Conservation (phyloP, 2,888 invertebrate genomes). For the Drosophila hawaiiensis region DNA sequence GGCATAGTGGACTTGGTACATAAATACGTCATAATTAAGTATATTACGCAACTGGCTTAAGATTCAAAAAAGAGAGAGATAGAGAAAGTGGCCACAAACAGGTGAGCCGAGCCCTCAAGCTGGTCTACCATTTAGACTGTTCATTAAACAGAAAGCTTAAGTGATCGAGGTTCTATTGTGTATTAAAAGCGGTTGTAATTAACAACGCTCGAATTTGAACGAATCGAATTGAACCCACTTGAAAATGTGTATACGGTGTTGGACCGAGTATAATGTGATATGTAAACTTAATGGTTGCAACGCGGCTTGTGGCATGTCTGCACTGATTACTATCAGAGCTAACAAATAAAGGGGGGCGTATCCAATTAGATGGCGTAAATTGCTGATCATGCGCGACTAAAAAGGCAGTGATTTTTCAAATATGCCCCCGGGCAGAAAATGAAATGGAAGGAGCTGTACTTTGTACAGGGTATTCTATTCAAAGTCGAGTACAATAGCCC, state of each 20-base stretch:
- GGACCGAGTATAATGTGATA: constrained; percentile 5
- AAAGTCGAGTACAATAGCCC: constrained; percentile 19
- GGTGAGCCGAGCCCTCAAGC: constrained; percentile 17
- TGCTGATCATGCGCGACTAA: constrained; percentile 35
- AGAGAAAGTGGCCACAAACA: constrained; percentile 35
- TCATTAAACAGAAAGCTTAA: constrained; percentile 1
- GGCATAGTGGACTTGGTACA: constrained; percentile 19
- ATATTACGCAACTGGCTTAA: constrained; percentile 64
- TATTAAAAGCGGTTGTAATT: not conserved
- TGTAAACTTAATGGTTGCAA: constrained; percentile 34
- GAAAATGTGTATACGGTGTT: constrained; percentile 8
- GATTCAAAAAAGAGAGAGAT: constrained; percentile 39
- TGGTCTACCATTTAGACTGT: not conserved
- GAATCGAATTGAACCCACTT: constrained; percentile 21
- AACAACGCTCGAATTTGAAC: constrained; percentile 13
- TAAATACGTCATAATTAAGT: constrained; percentile 37
- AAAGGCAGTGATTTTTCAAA: constrained; percentile 11
- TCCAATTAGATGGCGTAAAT: constrained; percentile 50
- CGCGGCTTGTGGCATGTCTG: constrained; percentile 31
- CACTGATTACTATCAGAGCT: constrained; percentile 37
- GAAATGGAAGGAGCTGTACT: constrained; percentile 6
- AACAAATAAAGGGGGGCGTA: constrained; percentile 50
- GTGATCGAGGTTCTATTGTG: constrained; percentile 34
- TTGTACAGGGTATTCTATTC: not conserved
- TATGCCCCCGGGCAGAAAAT: not conserved